Conservation (phyloP, 2,113 vertebrate species). For the Aramus guarauna region DNA sequence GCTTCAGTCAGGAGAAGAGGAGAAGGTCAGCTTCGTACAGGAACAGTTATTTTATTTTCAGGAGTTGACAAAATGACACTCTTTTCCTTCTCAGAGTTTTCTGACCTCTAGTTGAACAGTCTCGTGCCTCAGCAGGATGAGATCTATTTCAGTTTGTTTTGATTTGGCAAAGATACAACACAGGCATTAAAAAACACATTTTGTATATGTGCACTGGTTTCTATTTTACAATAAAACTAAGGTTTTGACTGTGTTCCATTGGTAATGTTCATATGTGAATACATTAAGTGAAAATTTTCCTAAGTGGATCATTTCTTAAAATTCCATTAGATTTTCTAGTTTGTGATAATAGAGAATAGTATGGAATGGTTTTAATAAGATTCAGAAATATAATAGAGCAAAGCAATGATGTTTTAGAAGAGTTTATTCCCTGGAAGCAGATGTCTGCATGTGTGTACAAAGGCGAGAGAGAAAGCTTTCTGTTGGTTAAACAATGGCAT, state of each 20-base stretch:
- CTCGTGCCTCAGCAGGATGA: background rate
- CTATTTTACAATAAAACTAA: background rate
- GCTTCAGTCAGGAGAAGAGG: background rate
- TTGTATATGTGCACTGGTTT: background rate
- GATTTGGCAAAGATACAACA: background rate
- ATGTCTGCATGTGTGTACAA: slow-evolving; percentile 5
- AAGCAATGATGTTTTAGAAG: background rate
- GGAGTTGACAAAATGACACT: background rate
- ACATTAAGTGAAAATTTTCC: background rate
- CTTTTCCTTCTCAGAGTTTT: background rate
- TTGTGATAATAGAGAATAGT: background rate
- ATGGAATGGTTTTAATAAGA: background rate
- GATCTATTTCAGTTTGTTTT: background rate
- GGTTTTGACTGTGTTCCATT: background rate
- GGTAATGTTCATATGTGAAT: background rate
- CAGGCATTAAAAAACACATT: background rate
- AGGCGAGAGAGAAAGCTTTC: background rate
- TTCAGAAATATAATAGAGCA: background rate
- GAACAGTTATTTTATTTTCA: background rate
- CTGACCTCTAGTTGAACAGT: background rate
- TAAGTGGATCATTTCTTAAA: background rate
- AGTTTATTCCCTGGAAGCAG: slow-evolving; percentile 13
- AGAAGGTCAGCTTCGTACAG: background rate
- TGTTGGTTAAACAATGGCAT: background rate
- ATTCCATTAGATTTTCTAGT: background rate